Evolutionary conservation across 2,888 invertebrate genomes (phyloP).

Genomic region (Noctua pronuba): DNA sequence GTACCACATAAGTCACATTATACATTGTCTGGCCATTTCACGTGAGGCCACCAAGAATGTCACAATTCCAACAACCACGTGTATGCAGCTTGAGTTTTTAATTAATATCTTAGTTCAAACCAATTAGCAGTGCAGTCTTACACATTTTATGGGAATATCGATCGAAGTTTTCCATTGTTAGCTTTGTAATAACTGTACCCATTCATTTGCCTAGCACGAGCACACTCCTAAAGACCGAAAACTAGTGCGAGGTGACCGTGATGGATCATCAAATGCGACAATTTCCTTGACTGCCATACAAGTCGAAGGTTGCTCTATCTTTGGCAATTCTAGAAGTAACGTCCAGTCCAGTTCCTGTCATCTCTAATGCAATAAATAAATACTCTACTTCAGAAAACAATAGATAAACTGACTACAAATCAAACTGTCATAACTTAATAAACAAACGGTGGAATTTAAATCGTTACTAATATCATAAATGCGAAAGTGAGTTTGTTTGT

Average conservation of each 20-base stretch:
- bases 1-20: not conserved
- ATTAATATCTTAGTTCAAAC: constrained; percentile 50
- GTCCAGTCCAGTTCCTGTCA: not conserved
- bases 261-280: constrained; percentile 3
- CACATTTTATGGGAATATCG: constrained; percentile 5
- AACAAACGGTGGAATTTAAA: constrained; percentile 25
- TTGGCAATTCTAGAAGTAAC: constrained; percentile 22
- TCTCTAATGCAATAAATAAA: not conserved
- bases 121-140: constrained; percentile 40
- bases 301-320: constrained; percentile 24
- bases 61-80: constrained; percentile 7
- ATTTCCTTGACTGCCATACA: constrained; percentile 30
- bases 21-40: not conserved
- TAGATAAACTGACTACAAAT: not conserved
- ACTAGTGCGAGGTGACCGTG: not conserved
- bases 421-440: constrained; percentile 4
- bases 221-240: not conserved
- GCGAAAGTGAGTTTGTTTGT: too few species aligned
- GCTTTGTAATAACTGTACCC: constrained; percentile 12
- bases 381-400: constrained; percentile 15
- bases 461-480: too few species aligned
- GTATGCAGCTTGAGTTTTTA: constrained; percentile 1
- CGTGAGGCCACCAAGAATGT: not conserved
- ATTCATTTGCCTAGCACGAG: constrained; percentile 16
- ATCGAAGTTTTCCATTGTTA: constrained; percentile 36